Evolutionary conservation across 2,888 invertebrate species (phyloP).

Genomic region (Orgyia antiqua): DNA sequence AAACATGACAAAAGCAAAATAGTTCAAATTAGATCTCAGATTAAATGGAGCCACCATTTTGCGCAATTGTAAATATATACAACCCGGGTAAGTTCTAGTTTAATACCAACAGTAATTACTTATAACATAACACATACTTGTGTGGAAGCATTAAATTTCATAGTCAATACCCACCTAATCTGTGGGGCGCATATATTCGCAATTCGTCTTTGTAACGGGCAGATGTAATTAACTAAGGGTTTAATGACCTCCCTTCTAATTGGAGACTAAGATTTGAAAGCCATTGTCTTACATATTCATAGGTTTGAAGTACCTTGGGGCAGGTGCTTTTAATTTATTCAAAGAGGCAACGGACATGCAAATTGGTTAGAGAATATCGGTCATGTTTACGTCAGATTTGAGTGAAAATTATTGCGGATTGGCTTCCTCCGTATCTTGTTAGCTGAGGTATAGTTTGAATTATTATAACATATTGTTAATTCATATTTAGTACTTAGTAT

Average conservation of each 20-base stretch:
- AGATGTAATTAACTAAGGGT: conserved; percentile 62
- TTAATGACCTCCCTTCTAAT: conserved; percentile 68
- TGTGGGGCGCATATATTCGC: conserved; percentile 31
- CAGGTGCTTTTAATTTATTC: conserved; percentile 73
- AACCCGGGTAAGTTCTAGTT: too few species aligned
- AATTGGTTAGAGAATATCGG: conserved; percentile 74
- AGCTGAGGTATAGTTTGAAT: conserved; percentile 28
- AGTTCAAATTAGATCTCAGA: too few species aligned
- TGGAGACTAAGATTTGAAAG: conserved; percentile 73
- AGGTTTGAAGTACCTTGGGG: conserved; percentile 49
- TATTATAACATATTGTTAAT: conserved; percentile 29
- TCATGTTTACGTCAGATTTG: conserved; percentile 75
- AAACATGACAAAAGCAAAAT: too few species aligned
- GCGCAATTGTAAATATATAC: too few species aligned
- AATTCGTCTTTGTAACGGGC: conserved; percentile 41
- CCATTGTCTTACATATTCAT: conserved; percentile 78
- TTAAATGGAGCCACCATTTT: too few species aligned
- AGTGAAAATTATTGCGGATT: conserved; percentile 71
- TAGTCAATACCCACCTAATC: conserved; percentile 25
- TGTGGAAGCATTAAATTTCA: conserved; percentile 21
- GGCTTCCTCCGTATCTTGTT: conserved; percentile 40
- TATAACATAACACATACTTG: too few species aligned
- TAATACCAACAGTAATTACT: too few species aligned
- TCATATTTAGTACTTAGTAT: too few species aligned
- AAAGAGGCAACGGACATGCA: conserved; percentile 71